Evolutionary conservation across 2,888 invertebrate species (phyloP), one percentile per base, ranked within the genome.

Genomic region (Caenorhabditis sp.): DNA sequence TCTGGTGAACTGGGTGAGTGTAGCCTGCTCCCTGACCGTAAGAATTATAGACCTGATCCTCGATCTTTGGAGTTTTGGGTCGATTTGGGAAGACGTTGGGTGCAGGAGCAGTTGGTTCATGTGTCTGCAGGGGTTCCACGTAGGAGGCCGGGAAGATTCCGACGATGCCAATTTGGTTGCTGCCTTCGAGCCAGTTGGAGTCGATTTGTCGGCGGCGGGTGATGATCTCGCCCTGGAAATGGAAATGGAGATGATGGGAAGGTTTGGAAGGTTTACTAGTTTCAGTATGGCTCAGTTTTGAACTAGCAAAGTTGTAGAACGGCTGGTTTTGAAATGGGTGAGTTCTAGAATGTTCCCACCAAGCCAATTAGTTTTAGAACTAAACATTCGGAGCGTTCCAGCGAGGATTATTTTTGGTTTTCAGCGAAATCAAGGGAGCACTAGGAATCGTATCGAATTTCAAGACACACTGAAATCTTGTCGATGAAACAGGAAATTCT

Each of bases 71-170:
- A 0, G 88, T 88, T 56, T 88, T 88, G 26, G 88, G 88, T 58
- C 88, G 61, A 41, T 79, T 86, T 38, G 88, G 88, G 26, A 84
- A 49, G 19, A 49, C 38, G 22, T 54, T 24, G 1, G 49, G 35
- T 16, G 22, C 68, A 1, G 38, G 16, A 7, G 47, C 47, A 5
- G 12, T 38, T 38, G 38, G 38, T n/a, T 47, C 47, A 19, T 26
- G 24, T 0, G 12, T 24, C 26, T 63, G 44, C 6, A 83, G 4
- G 28, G 69, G 47, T 47, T 82, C 81, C 14, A 90, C 91, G 80
- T 90, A 91, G 58, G 85, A 85, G 12, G 82, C 73, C 7, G 91
- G 91, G 66, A 91, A 91, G 49, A 91, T 90, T 51, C 91, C 91
- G 66, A 91, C 68, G 38, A 68, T 68, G n/a, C 90, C 90, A 24